A percentile compares a stretch with the other conserved stretches of the same genome.
These are phyloP conservation scores for Dipodomys merriami DNA, from an alignment of 2,113 vertebrate species.

Conservation along the genomic window DNA sequence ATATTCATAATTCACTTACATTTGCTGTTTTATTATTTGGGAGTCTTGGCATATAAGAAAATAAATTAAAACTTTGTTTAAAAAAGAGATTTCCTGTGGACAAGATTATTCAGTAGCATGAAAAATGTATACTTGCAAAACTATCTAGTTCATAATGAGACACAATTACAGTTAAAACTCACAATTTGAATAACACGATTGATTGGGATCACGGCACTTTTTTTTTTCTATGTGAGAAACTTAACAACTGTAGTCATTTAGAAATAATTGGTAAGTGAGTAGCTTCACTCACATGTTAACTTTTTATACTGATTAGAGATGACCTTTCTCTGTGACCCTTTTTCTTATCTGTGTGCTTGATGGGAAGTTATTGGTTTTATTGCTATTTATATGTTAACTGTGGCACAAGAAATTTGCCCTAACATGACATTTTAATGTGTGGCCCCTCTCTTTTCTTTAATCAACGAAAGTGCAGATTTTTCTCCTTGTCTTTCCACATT, in stretches of 20 bases:
- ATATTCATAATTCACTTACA: neutral
- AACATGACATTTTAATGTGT: neutral
- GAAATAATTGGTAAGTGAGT: neutral
- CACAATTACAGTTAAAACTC: constrained; percentile 5
- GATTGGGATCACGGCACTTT: too few relatives aligned
- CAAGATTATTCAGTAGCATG: neutral
- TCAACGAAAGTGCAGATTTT: neutral
- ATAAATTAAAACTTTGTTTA: neutral
- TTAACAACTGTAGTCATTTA: neutral
- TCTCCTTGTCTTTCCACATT: neutral
- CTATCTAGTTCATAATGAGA: neutral
- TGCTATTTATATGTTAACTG: neutral
- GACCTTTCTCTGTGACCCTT: neutral
- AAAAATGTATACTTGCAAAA: constrained; percentile 14
- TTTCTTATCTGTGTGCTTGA: neutral
- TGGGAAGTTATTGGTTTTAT: neutral
- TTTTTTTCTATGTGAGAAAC: neutral
- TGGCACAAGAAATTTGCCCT: neutral
- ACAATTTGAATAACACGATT: neutral
- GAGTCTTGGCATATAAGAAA: constrained; percentile 11
- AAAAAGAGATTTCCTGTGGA: neutral
- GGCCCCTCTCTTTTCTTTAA: neutral
- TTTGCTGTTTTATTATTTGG: neutral
- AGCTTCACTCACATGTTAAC: neutral
- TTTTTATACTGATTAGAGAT: neutral